These are phyloP conservation scores for Spermophilus dauricus DNA, from an alignment of 2,113 vertebrate genomes.

Conservation along the genomic window DNA sequence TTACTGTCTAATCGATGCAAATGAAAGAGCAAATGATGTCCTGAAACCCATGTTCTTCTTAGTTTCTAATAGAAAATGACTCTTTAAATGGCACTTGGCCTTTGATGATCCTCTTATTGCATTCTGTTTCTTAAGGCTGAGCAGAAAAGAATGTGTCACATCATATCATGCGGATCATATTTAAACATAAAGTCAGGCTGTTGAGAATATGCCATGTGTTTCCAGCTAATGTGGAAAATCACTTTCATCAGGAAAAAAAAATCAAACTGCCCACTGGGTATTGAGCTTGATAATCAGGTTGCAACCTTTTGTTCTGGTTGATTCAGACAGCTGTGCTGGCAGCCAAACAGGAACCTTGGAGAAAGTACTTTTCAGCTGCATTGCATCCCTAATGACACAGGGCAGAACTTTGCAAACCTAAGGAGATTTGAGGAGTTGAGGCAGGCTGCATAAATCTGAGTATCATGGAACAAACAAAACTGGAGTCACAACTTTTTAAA, in stretches of 20 bases:
- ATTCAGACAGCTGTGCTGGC: constrained; percentile 34
- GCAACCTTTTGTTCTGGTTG: constrained; percentile 63
- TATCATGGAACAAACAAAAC: not conserved
- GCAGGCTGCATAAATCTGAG: not conserved
- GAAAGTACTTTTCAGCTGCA: constrained; percentile 35
- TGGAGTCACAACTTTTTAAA: not conserved
- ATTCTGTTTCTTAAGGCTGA: constrained; percentile 2
- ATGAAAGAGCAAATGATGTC: constrained; percentile 20
- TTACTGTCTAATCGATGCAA: not conserved
- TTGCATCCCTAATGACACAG: constrained; percentile 5
- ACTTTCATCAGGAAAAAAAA: constrained; percentile 54
- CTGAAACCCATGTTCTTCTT: not conserved
- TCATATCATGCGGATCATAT: constrained; percentile 13
- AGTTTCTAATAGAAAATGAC: not conserved
- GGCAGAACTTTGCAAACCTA: not conserved
- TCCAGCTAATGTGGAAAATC: constrained; percentile 30
- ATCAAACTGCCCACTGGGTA: not conserved
- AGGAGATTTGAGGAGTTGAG: not conserved
- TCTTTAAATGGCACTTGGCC: constrained; percentile 4
- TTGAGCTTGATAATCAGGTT: constrained; percentile 22
- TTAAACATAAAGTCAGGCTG: constrained; percentile 32
- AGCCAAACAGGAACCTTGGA: constrained; percentile 13
- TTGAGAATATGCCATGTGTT: constrained; percentile 53
- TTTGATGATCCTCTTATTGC: constrained; percentile 15
- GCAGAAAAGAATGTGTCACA: constrained; percentile 23